Evolutionary conservation across 2,888 invertebrate species (phyloP).

Genomic region (Amblyjoppa proteus): DNA sequence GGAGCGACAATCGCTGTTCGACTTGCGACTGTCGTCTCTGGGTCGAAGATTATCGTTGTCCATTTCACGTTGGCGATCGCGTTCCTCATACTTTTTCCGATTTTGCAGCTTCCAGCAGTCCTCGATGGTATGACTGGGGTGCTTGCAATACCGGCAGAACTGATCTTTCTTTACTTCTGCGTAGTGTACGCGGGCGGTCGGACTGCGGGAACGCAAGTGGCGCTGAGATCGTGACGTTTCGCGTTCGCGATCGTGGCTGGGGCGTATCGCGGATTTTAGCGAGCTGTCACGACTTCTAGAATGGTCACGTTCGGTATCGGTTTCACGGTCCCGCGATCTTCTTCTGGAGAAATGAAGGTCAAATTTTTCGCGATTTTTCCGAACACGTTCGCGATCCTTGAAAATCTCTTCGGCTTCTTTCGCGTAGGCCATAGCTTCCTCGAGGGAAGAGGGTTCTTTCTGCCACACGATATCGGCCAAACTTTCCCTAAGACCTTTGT

Average conservation of each 20-base stretch:
- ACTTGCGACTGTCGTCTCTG: background rate
- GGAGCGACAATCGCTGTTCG: background rate
- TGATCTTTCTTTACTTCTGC: background rate
- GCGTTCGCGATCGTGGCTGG: background rate
- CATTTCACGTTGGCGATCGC: background rate
- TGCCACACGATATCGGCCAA: no score
- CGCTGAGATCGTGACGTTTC: background rate
- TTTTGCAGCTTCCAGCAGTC: conserved; percentile 14
- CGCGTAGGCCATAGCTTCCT: no score
- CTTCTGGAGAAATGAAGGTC: background rate
- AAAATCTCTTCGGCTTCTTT: conserved; percentile 3
- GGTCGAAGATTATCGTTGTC: no score
- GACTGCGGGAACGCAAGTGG: background rate
- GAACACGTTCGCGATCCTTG: no score
- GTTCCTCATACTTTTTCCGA: background rate
- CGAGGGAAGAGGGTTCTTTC: no score
- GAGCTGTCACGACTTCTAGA: no score
- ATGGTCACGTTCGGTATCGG: background rate
- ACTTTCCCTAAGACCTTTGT: no score
- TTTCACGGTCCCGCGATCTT: background rate
- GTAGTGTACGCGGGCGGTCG: background rate
- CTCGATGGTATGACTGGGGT: background rate
- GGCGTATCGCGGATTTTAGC: background rate
- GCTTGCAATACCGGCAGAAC: background rate
- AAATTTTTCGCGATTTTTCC: no score